These are phyloP conservation scores for Calypte anna DNA, from an alignment of 2,113 vertebrate genomes.

Conservation along the genomic window DNA sequence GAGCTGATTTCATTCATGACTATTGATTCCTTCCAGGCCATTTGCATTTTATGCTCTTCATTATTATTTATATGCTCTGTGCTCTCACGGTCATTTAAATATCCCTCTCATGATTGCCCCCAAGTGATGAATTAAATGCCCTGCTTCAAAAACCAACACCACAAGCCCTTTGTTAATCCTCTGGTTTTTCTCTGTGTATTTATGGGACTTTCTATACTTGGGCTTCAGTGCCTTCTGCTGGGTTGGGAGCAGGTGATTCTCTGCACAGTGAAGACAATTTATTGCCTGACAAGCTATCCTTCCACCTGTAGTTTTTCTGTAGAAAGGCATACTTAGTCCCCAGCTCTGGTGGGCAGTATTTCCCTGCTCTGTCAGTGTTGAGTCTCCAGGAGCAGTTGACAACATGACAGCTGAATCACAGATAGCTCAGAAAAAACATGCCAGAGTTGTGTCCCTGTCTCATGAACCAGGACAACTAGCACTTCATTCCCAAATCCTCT, in stretches of 20 bases:
- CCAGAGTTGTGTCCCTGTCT: background rate
- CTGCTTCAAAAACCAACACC: slow-evolving; percentile 40
- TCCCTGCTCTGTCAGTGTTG: background rate
- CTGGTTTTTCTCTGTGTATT: slow-evolving; percentile 14
- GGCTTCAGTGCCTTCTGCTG: background rate
- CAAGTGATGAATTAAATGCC: slow-evolving; percentile 42
- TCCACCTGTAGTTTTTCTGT: background rate
- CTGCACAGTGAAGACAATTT: background rate
- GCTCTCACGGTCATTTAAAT: slow-evolving; percentile 48
- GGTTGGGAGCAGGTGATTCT: background rate
- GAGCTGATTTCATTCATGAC: slow-evolving; percentile 41
- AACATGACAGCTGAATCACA: background rate
- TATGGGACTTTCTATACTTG: background rate
- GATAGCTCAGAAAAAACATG: background rate
- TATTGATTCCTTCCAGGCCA: slow-evolving; percentile 49
- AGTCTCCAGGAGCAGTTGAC: background rate
- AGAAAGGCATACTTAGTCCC: background rate
- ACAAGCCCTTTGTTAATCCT: background rate
- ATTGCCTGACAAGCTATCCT: background rate
- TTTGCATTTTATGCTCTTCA: slow-evolving; percentile 58
- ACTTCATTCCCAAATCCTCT: background rate
- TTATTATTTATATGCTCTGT: slow-evolving; percentile 53
- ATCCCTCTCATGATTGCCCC: slow-evolving; percentile 27
- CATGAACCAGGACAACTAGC: background rate
- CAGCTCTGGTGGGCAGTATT: background rate